phyloP scores from a whole-genome alignment of 2,113 vertebrate genomes.

The Chrysochloris asiatica region DNA sequence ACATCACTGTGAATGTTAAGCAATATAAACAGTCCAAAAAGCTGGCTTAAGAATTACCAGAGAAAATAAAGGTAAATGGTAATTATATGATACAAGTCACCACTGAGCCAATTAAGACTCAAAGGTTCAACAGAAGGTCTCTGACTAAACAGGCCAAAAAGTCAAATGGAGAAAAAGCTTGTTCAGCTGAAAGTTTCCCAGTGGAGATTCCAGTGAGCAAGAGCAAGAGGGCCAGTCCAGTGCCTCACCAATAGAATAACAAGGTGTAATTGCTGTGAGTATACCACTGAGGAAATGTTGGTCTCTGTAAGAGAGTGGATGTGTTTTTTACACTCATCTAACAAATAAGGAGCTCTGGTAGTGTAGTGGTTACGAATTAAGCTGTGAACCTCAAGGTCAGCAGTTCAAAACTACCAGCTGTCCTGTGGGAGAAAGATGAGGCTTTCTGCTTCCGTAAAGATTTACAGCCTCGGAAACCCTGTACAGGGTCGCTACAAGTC shows the following conservation, averaged over 20 bases:
- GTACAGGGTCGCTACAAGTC: no score
- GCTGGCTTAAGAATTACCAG: neutral
- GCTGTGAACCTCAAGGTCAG: no score
- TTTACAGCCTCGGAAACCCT: no score
- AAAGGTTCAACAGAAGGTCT: neutral
- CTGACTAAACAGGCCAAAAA: neutral
- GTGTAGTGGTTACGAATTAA: no score
- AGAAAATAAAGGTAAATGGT: neutral
- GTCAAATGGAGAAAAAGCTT: neutral
- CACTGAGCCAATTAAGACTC: neutral
- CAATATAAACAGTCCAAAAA: constrained; percentile 19
- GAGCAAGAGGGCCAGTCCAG: neutral
- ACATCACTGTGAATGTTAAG: neutral
- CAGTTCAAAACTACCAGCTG: no score
- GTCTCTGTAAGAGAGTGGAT: neutral
- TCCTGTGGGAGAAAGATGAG: no score
- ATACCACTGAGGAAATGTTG: neutral
- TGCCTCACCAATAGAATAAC: neutral
- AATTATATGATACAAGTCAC: neutral
- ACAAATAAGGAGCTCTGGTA: no score
- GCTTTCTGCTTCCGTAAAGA: no score
- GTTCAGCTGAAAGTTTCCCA: neutral
- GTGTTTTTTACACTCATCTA: neutral
- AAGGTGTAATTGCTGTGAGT: no score
- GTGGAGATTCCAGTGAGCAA: neutral